These are phyloP conservation scores for Epinotia brunnichana DNA, from an alignment of 2,888 invertebrate species.

Conservation along the genomic window DNA sequence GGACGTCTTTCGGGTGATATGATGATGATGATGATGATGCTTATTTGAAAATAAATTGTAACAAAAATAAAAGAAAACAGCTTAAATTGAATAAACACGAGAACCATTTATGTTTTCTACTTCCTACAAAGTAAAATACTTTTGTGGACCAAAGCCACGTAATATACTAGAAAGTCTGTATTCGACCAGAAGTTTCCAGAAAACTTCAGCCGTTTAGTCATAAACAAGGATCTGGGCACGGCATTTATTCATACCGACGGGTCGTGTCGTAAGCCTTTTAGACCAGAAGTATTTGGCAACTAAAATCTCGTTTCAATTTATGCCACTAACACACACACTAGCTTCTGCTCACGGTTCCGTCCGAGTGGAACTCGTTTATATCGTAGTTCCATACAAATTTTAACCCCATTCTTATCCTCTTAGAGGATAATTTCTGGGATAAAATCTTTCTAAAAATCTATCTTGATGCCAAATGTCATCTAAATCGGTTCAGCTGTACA, in stretches of 20 bases:
- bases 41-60: neutral
- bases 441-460: too few species aligned
- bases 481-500: too few species aligned
- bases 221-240: conserved; percentile 35
- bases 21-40: too few species aligned
- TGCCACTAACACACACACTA: too few species aligned
- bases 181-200: conserved; percentile 30
- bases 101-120: neutral
- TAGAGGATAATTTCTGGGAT: too few species aligned
- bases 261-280: conserved; percentile 20
- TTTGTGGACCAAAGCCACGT: conserved; percentile 23
- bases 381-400: too few species aligned
- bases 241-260: conserved; percentile 12
- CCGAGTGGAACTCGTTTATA: too few species aligned
- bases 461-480: too few species aligned
- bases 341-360: too few species aligned
- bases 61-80: neutral
- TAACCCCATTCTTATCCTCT: too few species aligned
- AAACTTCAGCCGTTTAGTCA: conserved; percentile 35
- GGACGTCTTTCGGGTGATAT: too few species aligned
- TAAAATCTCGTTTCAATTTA: neutral
- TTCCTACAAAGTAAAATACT: neutral
- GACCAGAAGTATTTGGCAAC: neutral
- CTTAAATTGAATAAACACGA: neutral
- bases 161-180: conserved; percentile 15